These are phyloP conservation scores for Eurytoma adleriae DNA, from an alignment of 2,888 invertebrate genomes.

Conservation along the genomic window DNA sequence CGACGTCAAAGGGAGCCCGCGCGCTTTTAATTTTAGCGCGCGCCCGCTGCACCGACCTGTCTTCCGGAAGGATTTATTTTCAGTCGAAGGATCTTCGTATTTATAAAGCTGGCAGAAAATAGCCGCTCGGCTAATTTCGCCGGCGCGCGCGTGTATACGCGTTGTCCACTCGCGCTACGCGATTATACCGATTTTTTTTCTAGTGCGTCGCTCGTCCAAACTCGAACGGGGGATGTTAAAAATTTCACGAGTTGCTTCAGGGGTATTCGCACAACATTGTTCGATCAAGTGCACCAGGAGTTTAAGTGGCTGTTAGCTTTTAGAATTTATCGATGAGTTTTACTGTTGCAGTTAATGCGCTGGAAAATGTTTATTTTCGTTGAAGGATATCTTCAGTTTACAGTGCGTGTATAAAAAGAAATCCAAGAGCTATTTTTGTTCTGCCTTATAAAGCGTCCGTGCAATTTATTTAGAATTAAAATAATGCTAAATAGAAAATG, in stretches of 20 bases:
- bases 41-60: not conserved
- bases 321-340: constrained; percentile 16
- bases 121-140: constrained; percentile 40
- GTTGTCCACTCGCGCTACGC: not conserved
- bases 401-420: constrained; percentile 1
- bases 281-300: not conserved
- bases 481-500: too few relatives aligned
- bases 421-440: constrained; percentile 19
- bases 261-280: too few relatives aligned
- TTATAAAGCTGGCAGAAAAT: constrained; percentile 43
- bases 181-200: not conserved
- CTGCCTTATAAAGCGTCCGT: not conserved
- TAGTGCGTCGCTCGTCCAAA: not conserved
- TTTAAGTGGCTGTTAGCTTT: constrained; percentile 8
- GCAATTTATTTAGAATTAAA: too few relatives aligned
- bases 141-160: not conserved
- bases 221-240: not conserved
- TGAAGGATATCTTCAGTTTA: constrained; percentile 5
- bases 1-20: not conserved
- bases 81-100: constrained; percentile 43
- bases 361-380: constrained; percentile 8
- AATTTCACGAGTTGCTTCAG: not conserved
- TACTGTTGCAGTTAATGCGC: not conserved
- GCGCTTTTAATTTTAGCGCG: not conserved
- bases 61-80: constrained; percentile 44